Evolutionary conservation across 2,113 vertebrate genomes (phyloP).

Genomic region (Ramphastos sulfuratus): DNA sequence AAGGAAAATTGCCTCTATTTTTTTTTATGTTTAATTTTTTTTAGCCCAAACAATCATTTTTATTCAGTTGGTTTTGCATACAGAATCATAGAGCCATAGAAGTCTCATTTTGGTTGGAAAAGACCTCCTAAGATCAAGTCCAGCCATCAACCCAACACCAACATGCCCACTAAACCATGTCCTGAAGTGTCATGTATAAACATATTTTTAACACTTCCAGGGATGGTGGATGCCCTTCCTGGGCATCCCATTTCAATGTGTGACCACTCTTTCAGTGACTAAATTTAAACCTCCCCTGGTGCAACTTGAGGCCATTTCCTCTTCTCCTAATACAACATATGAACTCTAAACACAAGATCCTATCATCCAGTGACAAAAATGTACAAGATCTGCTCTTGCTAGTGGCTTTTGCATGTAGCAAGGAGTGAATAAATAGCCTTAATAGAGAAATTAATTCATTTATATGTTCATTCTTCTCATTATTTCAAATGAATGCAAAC

Average conservation of each 20-base stretch:
- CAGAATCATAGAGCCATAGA: too few species aligned
- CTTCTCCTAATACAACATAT: neutral
- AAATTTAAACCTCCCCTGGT: too few species aligned
- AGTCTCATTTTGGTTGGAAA: too few species aligned
- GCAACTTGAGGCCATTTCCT: too few species aligned
- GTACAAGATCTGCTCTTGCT: neutral
- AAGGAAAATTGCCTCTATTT: neutral
- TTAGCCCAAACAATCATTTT: neutral
- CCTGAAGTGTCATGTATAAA: too few species aligned
- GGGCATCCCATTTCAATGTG: too few species aligned
- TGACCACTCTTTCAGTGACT: too few species aligned
- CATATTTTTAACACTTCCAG: too few species aligned
- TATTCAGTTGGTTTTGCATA: neutral
- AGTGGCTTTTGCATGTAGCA: neutral
- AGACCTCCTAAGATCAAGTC: too few species aligned
- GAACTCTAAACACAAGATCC: neutral
- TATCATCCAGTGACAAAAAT: neutral
- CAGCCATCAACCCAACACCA: too few species aligned
- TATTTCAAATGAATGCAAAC: neutral
- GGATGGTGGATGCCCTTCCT: too few species aligned
- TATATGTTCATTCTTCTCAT: neutral
- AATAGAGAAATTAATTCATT: neutral
- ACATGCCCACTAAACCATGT: too few species aligned
- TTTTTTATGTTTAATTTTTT: neutral
- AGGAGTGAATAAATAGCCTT: neutral